Percentiles rank a stretch among this genome's conserved stretches.
Evolutionary conservation across 2,797 vertebrate genomes (phyloP).

Genomic region (Arrhamphus sclerolepis): DNA sequence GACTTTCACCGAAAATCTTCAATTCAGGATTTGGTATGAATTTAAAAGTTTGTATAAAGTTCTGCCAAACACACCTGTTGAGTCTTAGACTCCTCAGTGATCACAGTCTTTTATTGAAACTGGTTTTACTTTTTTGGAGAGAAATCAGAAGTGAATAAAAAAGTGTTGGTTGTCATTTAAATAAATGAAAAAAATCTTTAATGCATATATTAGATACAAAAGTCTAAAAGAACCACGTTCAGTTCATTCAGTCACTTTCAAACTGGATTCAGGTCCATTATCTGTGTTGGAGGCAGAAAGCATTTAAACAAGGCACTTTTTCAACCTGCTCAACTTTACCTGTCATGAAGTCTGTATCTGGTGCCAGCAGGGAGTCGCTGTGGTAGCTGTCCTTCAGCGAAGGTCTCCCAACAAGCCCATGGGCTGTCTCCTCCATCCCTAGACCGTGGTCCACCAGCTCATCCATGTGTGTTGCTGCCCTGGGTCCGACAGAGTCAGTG

Average conservation of each 20-base stretch:
- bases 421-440: constrained; percentile 68
- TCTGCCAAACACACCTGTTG: constrained; percentile 9
- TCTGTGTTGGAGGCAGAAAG: no score
- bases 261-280: no score
- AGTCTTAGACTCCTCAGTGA: no score
- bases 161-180: no score
- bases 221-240: no score
- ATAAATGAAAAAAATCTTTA: no score
- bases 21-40: not conserved
- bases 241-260: no score
- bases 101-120: no score
- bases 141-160: not conserved
- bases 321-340: constrained; percentile 49
- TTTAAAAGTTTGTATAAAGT: not conserved
- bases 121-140: no score
- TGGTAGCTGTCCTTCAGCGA: constrained; percentile 67
- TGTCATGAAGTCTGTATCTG: constrained; percentile 79
- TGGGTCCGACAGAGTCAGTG: constrained; percentile 10
- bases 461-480: constrained; percentile 59
- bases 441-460: constrained; percentile 67
- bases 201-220: no score
- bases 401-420: constrained; percentile 52
- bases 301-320: no score
- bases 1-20: not conserved
- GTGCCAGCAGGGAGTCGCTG: constrained; percentile 71